Conservation (phyloP, 35 echinoderm and acorn worm species). For the Ophioderma brevispina region DNA sequence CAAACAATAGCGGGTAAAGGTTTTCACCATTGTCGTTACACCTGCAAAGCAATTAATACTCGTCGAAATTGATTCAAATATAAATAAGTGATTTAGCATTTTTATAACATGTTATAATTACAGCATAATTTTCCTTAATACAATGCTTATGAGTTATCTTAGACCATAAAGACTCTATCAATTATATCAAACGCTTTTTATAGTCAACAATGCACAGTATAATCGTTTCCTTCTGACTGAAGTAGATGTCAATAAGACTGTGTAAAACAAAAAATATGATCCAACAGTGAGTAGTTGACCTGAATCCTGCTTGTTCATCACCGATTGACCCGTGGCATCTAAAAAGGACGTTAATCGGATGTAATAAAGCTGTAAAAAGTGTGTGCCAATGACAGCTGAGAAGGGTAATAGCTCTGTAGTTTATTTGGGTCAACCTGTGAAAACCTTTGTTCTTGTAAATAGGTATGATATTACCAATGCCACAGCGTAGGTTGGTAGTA, state of each 20-base stretch:
- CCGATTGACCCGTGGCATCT: neutral
- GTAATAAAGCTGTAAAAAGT: conserved; percentile 33
- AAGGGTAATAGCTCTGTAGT: conserved; percentile 35
- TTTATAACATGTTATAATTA: conserved; percentile 21
- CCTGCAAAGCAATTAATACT: no score
- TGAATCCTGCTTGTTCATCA: conserved; percentile 30
- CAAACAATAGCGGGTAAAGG: no score
- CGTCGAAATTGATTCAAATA: no score
- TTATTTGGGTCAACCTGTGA: conserved; percentile 13
- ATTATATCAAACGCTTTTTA: conserved; percentile 21
- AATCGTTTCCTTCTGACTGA: neutral
- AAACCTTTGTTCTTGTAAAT: conserved; percentile 43
- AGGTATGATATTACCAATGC: conserved; percentile 13
- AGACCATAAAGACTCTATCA: neutral
- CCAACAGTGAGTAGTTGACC: neutral
- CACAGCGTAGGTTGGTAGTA: conserved; percentile 14
- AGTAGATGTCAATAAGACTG: conserved; percentile 17
- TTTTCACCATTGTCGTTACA: no score
- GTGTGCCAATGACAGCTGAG: conserved; percentile 34
- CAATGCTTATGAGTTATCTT: conserved; percentile 11
- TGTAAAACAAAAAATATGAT: no score
- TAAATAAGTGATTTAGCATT: neutral
- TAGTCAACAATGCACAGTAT: conserved; percentile 12
- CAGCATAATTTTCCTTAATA: conserved; percentile 28
- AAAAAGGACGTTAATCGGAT: neutral